These are phyloP conservation scores for Dynastes hyllus DNA, from an alignment of 2,888 invertebrate species.

Conservation along the genomic window DNA sequence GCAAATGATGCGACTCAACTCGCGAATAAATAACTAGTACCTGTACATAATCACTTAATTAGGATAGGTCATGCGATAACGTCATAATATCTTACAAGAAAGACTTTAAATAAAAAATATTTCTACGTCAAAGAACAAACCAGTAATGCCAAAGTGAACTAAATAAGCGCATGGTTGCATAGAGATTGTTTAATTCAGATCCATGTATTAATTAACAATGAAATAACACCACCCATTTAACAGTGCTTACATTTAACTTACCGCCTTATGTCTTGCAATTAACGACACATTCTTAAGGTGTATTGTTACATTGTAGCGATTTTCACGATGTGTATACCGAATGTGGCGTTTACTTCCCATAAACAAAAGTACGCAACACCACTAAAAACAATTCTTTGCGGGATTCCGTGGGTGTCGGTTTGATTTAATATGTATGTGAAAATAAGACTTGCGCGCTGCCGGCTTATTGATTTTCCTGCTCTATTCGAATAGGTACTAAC, in stretches of 20 bases:
- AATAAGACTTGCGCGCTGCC: constrained; percentile 42
- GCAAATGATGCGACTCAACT: too few relatives aligned
- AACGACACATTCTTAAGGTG: constrained; percentile 1
- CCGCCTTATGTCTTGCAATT: constrained; percentile 17
- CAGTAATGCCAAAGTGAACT: too few relatives aligned
- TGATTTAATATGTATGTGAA: constrained; percentile 46
- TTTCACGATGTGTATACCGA: constrained; percentile 5
- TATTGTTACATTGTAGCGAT: constrained; percentile 15
- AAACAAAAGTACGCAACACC: constrained; percentile 10
- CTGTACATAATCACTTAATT: too few relatives aligned
- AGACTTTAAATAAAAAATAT: too few relatives aligned
- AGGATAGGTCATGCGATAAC: too few relatives aligned
- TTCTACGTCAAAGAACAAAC: too few relatives aligned
- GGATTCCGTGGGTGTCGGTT: constrained; percentile 47
- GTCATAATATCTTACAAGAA: too few relatives aligned
- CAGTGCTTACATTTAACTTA: constrained; percentile 29
- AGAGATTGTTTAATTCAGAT: too few relatives aligned
- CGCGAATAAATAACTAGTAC: too few relatives aligned
- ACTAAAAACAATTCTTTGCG: constrained; percentile 34
- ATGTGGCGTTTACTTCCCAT: constrained; percentile 13
- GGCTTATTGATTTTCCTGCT: constrained; percentile 44
- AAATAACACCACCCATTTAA: not conserved
- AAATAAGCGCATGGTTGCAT: too few relatives aligned
- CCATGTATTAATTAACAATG: not conserved
- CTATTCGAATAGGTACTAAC: constrained; percentile 20